phyloP scores from a whole-genome alignment of 2,888 invertebrate genomes.

The Ecliptopera silaceata region DNA sequence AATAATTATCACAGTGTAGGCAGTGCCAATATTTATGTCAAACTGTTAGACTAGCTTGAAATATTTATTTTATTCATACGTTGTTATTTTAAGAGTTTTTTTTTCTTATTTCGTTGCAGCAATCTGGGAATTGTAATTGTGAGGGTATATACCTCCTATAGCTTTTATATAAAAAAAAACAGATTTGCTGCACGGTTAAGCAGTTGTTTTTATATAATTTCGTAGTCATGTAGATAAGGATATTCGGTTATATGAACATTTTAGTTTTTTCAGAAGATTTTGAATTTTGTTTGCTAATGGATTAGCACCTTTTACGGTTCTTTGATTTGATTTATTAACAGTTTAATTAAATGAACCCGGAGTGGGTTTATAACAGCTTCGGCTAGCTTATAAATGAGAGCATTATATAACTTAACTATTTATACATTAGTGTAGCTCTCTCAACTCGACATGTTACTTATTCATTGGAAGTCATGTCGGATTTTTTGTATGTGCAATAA shows the following conservation, averaged over 20 bases:
- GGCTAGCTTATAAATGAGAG: slow-evolving; percentile 33
- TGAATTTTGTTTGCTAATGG: slow-evolving; percentile 29
- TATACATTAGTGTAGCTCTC: slow-evolving; percentile 30
- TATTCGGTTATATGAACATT: slow-evolving; percentile 19
- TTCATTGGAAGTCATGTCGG: slow-evolving; percentile 54
- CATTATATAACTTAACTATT: slow-evolving; percentile 18
- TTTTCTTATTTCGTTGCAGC: slow-evolving; percentile 42
- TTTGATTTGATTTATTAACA: slow-evolving; percentile 27
- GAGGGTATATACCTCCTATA: slow-evolving; percentile 1
- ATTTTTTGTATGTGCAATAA: slow-evolving; percentile 81
- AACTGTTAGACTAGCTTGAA: slow-evolving; percentile 41
- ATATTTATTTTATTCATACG: slow-evolving; percentile 59
- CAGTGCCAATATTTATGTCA: slow-evolving; percentile 39
- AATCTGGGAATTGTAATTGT: slow-evolving; percentile 41
- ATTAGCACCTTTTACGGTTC: slow-evolving; percentile 26
- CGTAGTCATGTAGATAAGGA: slow-evolving; percentile 28
- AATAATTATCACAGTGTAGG: slow-evolving; percentile 24
- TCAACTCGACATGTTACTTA: slow-evolving; percentile 26
- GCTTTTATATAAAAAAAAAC: slow-evolving; percentile 52
- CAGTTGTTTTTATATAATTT: slow-evolving; percentile 34
- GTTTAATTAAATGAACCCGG: slow-evolving; percentile 9
- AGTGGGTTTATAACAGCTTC: background rate
- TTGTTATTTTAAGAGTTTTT: slow-evolving; percentile 59
- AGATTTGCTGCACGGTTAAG: slow-evolving; percentile 42
- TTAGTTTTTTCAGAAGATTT: slow-evolving; percentile 16